Base-by-base conservation (phyloP, 1,140 invertebrate genomes). In the Drosophila punjabiensis region DNA sequence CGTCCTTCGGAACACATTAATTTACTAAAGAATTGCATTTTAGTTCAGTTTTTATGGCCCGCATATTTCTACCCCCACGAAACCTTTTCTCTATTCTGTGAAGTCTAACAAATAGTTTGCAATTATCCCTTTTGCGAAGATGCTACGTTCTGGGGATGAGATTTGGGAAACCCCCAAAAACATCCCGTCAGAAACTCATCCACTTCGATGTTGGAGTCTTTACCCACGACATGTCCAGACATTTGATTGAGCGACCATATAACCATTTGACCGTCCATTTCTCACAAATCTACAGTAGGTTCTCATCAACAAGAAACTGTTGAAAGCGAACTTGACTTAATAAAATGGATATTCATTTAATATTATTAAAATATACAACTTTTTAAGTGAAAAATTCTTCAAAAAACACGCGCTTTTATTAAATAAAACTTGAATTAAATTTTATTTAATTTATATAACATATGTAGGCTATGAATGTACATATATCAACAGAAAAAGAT, bases 1-100 rank as follows among this genome's bases (percentile, higher is more conserved):
- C 41, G 59, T 52, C 53, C 41, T 39, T 73, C 24, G 11, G 5
- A 30, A 11, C 37, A 37, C 68, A 73, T 78, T 78, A 70, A 78
- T 63, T 68, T 63, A 70, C 75, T 59, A 79, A 62, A 47, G 69
- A 79, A 55, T 69, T 62, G 76, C 43, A 79, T 56, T 79, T 71
- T 70, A 63, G 50, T 50, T 78, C 45, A 18, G 59, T 63, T 78
- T 69, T 78, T 52, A 79, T 78, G 55, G 56, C 65, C 50, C 56
- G 30, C 75, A 68, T 60, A 61, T 67, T 67, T 66, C 18, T 55
- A 16, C 35, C 39, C 39, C 48, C 39, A 28, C 9, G 6, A 39
- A 69, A 35, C 41, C 43, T 32, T 68, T 78, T 30, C 8, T 52
- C 18, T 20, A 9, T 14, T 52, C 18, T 39, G 10, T 7, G 20